A percentile compares a stretch with the other conserved stretches of the same genome.
These are phyloP conservation scores for Matsumyia berberina DNA, from an alignment of 2,888 invertebrate genomes.

Conservation along the genomic window DNA sequence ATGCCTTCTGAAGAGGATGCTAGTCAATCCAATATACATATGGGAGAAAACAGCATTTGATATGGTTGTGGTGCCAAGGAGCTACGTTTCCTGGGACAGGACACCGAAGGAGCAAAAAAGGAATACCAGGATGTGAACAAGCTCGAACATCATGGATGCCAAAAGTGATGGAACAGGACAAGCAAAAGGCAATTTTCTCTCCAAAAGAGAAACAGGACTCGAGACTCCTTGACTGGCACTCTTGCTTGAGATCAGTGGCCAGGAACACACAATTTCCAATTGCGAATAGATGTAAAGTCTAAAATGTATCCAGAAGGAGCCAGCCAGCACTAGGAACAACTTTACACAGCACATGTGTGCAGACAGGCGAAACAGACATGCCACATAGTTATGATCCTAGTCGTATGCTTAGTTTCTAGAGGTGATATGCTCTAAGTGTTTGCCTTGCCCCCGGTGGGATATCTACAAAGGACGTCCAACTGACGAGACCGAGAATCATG, in stretches of 20 bases:
- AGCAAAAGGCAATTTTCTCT: conserved; percentile 57
- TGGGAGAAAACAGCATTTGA: conserved; percentile 51
- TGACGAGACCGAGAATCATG: conserved; percentile 56
- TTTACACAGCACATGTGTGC: conserved; percentile 20
- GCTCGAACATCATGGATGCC: conserved; percentile 12
- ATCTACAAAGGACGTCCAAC: conserved; percentile 10
- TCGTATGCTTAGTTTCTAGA: conserved; percentile 46
- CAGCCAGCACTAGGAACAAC: conserved; percentile 34
- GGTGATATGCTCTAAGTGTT: conserved; percentile 37
- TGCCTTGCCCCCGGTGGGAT: background rate
- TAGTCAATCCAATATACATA: conserved; percentile 58
- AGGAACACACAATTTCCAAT: conserved; percentile 68
- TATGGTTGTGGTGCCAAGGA: conserved; percentile 48
- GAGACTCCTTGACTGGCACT: conserved; percentile 46
- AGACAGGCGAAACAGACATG: conserved; percentile 30
- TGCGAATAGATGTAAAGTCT: conserved; percentile 59
- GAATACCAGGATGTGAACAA: conserved; percentile 54
- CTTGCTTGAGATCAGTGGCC: conserved; percentile 42
- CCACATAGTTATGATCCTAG: conserved; percentile 35
- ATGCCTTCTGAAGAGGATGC: conserved; percentile 31
- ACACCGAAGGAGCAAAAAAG: conserved; percentile 24
- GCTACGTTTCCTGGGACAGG: conserved; percentile 20
- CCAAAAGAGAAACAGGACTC: conserved; percentile 51
- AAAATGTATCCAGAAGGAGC: conserved; percentile 49
- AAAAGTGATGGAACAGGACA: conserved; percentile 50